Base-by-base conservation (phyloP, 2,888 invertebrate genomes). In the Eurytoma adleriae region DNA sequence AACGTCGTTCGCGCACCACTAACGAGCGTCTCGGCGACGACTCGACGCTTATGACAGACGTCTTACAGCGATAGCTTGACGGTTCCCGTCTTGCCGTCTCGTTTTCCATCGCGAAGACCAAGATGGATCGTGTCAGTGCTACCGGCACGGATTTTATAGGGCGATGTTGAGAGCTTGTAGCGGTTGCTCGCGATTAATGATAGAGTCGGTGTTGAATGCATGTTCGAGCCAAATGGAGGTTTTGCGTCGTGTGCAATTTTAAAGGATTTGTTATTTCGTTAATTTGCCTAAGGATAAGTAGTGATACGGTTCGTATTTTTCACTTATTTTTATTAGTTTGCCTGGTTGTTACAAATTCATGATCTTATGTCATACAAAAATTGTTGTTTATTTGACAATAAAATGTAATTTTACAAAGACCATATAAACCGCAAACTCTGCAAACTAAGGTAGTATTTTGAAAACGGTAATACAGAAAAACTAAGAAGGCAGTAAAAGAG, bases 1-100 rank as follows among this genome's bases (percentile, higher is more conserved):
- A 20, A 40, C 57, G 52, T 40, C 84, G 85, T 71, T 50, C 86
- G 85, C 85, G 85, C 84, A 16, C 83, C 85, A 84, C 86, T 88
- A 88, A 88, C 86, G 88, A 88, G 87, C 84, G 85, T 80, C 83
- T 69, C 62, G 76, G 30, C 69, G 77, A 4, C 57, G 70, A 13
- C 64, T 56, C 54, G 48, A 27, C 80, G 75, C 70, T 81, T 82
- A 85, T 86, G 86, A 86, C 83, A 86, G 83, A 86, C 85, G 82
- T 68, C 71, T 14, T 82, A 80, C 80, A 83, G 72, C 79, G 84
- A 82, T 78, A 71, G 66, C 61, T 57, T 57, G 27, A 14, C 67
- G 50, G 24, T 14, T 61, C 27, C 16, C n/a, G 27, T 24, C 40
- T n/a, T 30, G 62, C 27, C 30, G 27, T 40, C 62, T 30, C 62